A percentile compares a stretch with the other conserved stretches of the same genome.
These are phyloP conservation scores for Agapostemon virescens DNA, from an alignment of 2,888 invertebrate species.

Conservation along the genomic window DNA sequence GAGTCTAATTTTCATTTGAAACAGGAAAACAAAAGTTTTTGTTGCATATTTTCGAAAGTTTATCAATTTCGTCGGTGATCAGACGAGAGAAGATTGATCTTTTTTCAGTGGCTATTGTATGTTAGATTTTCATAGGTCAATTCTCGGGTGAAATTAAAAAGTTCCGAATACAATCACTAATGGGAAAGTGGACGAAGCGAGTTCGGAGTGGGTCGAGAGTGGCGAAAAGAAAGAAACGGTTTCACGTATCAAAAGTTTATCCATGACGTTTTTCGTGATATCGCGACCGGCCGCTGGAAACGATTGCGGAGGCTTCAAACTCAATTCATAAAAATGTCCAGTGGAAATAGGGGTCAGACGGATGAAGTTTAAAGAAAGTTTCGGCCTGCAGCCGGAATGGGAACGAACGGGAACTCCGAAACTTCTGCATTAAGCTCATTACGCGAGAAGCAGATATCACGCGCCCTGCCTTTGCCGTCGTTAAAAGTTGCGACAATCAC, in stretches of 20 bases:
- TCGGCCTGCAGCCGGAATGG: slow-evolving; percentile 39
- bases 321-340: slow-evolving; percentile 55
- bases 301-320: slow-evolving; percentile 41
- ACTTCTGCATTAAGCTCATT: slow-evolving; percentile 65
- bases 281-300: slow-evolving; percentile 13
- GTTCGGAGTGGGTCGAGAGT: neutral
- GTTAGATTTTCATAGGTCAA: neutral
- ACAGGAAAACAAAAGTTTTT: too few species aligned
- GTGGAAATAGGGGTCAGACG: slow-evolving; percentile 55
- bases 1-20: too few species aligned
- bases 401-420: slow-evolving; percentile 56
- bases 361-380: slow-evolving; percentile 59
- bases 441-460: slow-evolving; percentile 55
- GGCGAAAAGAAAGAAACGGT: neutral
- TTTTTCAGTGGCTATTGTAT: too few species aligned
- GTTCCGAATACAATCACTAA: slow-evolving; percentile 3
- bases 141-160: slow-evolving; percentile 18
- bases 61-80: too few species aligned
- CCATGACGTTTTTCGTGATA: slow-evolving; percentile 17
- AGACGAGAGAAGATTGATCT: too few species aligned
- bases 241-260: slow-evolving; percentile 38
- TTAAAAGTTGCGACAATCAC: slow-evolving; percentile 62
- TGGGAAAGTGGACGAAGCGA: neutral
- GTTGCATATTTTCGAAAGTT: too few species aligned
- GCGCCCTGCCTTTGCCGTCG: slow-evolving; percentile 32